Conservation (phyloP, 2,888 invertebrate genomes). For the Stenurella melanura region DNA sequence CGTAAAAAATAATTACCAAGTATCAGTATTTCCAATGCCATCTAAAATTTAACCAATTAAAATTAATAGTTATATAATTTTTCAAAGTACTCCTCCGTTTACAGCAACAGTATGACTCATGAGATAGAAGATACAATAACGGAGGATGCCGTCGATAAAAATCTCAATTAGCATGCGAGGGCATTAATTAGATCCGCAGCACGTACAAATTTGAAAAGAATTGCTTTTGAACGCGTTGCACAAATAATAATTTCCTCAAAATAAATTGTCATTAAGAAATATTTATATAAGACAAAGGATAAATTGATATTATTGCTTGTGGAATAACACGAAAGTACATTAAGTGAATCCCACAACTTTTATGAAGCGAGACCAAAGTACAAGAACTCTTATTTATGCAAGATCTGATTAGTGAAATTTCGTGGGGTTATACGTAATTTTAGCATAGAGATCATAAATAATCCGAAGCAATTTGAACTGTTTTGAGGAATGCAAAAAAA, state of each 20-base stretch:
- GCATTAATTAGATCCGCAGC: constrained; percentile 23
- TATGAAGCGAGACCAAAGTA: background rate
- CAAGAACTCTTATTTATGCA: background rate
- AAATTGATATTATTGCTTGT: constrained; percentile 23
- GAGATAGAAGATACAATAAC: background rate
- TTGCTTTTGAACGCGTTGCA: constrained; percentile 4
- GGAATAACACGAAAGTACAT: constrained; percentile 5
- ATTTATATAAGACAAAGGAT: constrained; percentile 6
- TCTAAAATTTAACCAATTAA: constrained; percentile 7
- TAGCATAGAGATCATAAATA: background rate
- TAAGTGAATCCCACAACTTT: background rate
- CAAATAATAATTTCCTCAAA: constrained; percentile 23
- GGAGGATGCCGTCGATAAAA: constrained; percentile 41
- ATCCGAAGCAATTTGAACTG: background rate
- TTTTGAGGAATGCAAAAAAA: background rate
- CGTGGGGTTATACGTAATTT: background rate
- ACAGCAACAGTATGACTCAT: background rate
- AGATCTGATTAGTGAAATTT: background rate
- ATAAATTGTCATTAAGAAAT: constrained; percentile 1
- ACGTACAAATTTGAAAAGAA: constrained; percentile 24
- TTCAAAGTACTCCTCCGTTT: background rate
- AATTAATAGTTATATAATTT: constrained; percentile 10
- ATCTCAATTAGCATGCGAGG: constrained; percentile 36
- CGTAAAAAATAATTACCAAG: background rate
- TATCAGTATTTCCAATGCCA: constrained; percentile 4